Evolutionary conservation across 1,140 invertebrate species (phyloP), one percentile per base, ranked within the genome.

Genomic region (Psilanteris sp.): DNA sequence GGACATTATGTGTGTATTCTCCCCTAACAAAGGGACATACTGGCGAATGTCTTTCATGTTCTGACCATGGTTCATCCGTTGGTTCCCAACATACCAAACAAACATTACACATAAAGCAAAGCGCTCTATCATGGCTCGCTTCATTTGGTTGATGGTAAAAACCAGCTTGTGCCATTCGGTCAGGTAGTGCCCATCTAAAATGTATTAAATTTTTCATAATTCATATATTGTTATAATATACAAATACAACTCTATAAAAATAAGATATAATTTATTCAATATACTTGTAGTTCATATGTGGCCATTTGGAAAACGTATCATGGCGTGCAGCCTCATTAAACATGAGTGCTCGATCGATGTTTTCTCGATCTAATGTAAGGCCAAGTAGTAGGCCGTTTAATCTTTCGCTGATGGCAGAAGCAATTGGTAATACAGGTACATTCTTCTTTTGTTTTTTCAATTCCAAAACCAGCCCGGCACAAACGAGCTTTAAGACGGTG

Each of bases 281-380:
- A 89, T 89, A 96, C 95, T 97, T 97, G 89, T 97, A 97, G 88
- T 97, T 96, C 95, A 96, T 97, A 83, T 98, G 96, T 27, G 96
- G 96, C 96, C 96, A 98, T 83, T 94, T 93, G 61, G 92, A 92
- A 87, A 97, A 98, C 0, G 96, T 97, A 80, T 96, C 93, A 67
- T 95, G 90, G 27, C 96, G 90, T 32, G 95, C 93, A 0, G 95
- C 94, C 88, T 98, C 96, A 64, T 95, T 97, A 83, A 95, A 96
- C 96, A 98, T 97, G 14, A 94, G 89, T 4, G 91, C 91, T 68
- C 92, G 90, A 62, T 93, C 91, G 41, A 91, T 73, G 83, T 87
- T 75, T 87, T 89, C 85, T 88, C 89, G 72, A 77, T 87, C 80
- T 73, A 84, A 70, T 55, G 76, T 81, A 10, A 86, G 86, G 41